These are phyloP conservation scores for Echinops telfairi DNA, from an alignment of 2,113 vertebrate genomes.

Conservation along the genomic window DNA sequence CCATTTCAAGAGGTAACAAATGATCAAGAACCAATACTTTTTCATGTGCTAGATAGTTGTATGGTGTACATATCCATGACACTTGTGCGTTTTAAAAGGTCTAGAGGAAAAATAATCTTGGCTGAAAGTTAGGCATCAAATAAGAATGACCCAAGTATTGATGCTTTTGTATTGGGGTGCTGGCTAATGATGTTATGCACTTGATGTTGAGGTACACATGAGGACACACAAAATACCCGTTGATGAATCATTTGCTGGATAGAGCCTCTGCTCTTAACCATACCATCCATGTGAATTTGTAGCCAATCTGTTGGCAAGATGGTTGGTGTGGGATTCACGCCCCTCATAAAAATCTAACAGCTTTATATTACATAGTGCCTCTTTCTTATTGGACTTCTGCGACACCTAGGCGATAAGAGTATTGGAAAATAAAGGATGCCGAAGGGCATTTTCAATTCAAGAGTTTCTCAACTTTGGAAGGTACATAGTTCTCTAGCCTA, in stretches of 20 bases:
- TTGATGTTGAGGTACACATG: background rate
- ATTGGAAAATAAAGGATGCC: background rate
- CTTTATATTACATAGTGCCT: slow-evolving; percentile 7
- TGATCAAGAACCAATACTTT: too few species aligned
- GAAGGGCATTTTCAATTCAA: slow-evolving; percentile 24
- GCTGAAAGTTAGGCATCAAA: too few species aligned
- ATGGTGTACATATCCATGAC: too few species aligned
- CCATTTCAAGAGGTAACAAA: too few species aligned
- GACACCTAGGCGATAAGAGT: slow-evolving; percentile 5
- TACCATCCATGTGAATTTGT: too few species aligned
- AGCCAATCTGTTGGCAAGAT: background rate
- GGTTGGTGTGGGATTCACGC: background rate
- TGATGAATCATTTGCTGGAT: background rate
- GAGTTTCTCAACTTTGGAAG: slow-evolving; percentile 14
- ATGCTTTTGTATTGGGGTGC: too few species aligned
- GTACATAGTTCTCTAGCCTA: background rate
- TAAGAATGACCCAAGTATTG: too few species aligned
- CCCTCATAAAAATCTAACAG: background rate
- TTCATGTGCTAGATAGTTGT: too few species aligned
- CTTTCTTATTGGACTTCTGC: slow-evolving; percentile 7
- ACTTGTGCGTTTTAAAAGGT: too few species aligned
- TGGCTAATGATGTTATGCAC: background rate
- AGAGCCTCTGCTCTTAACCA: background rate
- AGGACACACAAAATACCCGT: background rate
- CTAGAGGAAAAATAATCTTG: too few species aligned